These are phyloP conservation scores for Graphium colonna DNA, from an alignment of 2,888 invertebrate genomes.

Conservation along the genomic window DNA sequence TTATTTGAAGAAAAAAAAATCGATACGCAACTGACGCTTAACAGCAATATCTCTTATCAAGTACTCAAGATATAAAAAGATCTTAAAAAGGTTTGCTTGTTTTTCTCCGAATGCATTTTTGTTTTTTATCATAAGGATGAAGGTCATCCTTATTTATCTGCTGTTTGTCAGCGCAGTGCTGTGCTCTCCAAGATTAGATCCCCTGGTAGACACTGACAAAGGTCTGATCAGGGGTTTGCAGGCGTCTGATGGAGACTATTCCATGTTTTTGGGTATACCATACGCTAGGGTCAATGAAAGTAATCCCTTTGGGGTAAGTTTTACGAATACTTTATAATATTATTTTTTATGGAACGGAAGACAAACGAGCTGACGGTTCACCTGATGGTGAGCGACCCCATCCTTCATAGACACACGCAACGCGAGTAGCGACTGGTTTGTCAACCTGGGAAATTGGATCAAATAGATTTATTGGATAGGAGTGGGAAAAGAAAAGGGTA, in stretches of 20 bases:
- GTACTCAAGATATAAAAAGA: neutral
- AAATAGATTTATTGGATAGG: too few relatives aligned
- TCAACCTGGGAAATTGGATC: too few relatives aligned
- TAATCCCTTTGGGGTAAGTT: conserved; percentile 45
- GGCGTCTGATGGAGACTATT: conserved; percentile 43
- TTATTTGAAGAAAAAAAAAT: too few relatives aligned
- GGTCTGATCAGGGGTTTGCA: conserved; percentile 42
- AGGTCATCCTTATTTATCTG: neutral
- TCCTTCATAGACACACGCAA: too few relatives aligned
- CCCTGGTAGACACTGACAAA: conserved; percentile 10
- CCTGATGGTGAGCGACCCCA: too few relatives aligned
- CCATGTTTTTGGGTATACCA: conserved; percentile 51
- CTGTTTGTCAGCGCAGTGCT: conserved; percentile 2
- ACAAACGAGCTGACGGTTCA: too few relatives aligned
- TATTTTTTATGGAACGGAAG: too few relatives aligned
- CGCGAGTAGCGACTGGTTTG: too few relatives aligned
- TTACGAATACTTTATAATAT: too few relatives aligned
- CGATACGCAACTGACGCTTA: too few relatives aligned
- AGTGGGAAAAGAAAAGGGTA: too few relatives aligned
- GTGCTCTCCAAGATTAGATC: conserved; percentile 10
- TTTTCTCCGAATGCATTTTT: neutral
- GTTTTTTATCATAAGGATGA: neutral
- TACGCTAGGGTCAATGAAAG: conserved; percentile 40
- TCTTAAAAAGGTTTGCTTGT: neutral
- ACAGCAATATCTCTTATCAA: neutral